Conservation (phyloP, 2,888 invertebrate genomes). For the Drosophila heteroneura region DNA sequence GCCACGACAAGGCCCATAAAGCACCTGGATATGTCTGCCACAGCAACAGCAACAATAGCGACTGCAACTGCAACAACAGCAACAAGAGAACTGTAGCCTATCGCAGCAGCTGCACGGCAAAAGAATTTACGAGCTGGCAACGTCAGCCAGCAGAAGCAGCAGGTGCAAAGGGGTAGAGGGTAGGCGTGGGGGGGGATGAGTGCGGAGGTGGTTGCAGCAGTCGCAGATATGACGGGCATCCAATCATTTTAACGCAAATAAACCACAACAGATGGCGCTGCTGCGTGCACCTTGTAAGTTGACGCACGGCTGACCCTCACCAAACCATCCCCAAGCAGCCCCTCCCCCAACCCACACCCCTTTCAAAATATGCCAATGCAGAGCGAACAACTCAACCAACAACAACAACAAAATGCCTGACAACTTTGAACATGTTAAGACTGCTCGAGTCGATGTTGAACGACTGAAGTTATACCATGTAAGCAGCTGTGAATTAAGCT, state of each 20-base stretch:
- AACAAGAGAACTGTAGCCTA: conserved; percentile 53
- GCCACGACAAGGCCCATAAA: conserved; percentile 73
- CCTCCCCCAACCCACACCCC: not conserved
- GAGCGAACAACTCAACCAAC: conserved; percentile 26
- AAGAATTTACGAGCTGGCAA: conserved; percentile 65
- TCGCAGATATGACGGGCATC: conserved; percentile 78
- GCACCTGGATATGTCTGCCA: conserved; percentile 75
- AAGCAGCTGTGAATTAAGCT: not conserved
- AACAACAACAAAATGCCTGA: conserved; percentile 5
- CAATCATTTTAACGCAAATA: conserved; percentile 83
- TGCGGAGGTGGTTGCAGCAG: conserved; percentile 16
- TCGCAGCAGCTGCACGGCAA: conserved; percentile 54
- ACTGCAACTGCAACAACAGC: not conserved
- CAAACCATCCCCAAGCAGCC: not conserved
- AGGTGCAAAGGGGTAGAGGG: conserved; percentile 13
- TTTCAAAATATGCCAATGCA: conserved; percentile 14
- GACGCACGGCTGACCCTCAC: conserved; percentile 66
- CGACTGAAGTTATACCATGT: not conserved
- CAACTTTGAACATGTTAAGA: conserved; percentile 18
- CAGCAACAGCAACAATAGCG: conserved; percentile 40
- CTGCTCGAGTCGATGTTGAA: too few species aligned
- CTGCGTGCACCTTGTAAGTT: conserved; percentile 75
- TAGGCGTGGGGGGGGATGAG: not conserved
- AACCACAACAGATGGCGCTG: conserved; percentile 82
- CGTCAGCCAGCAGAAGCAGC: conserved; percentile 30